Percentiles rank a stretch among this genome's conserved stretches.
phyloP scores from a whole-genome alignment of 2,888 invertebrate genomes.

The Cryptus viduatorius region DNA sequence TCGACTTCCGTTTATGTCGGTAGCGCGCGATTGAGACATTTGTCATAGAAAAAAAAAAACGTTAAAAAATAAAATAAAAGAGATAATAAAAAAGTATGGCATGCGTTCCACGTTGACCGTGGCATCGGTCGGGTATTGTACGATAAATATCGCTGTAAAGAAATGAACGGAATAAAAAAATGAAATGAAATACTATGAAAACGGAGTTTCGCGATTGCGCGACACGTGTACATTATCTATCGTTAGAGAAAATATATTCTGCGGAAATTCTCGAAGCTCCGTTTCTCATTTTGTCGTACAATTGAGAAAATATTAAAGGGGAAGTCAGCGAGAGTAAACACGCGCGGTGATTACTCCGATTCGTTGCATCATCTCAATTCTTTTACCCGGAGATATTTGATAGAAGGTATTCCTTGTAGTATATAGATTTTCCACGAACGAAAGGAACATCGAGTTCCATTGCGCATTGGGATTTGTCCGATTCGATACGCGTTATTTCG shows the following conservation, averaged over 20 bases:
- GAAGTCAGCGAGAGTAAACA: conserved; percentile 16
- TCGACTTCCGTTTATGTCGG: conserved; percentile 60
- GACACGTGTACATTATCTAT: conserved; percentile 50
- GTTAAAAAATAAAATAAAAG: conserved; percentile 34
- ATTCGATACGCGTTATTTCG: conserved; percentile 19
- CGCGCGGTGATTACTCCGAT: conserved; percentile 11
- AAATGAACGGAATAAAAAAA: neutral
- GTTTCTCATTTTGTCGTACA: conserved; percentile 28
- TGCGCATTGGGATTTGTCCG: conserved; percentile 16
- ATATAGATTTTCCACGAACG: conserved; percentile 37
- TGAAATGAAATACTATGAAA: conserved; percentile 15
- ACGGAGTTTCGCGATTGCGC: conserved; percentile 36
- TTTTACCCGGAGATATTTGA: conserved; percentile 22
- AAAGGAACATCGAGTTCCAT: conserved; percentile 7
- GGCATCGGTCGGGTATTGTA: conserved; percentile 55
- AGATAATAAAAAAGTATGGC: conserved; percentile 38
- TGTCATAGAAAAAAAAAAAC: conserved; percentile 9
- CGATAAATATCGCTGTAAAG: conserved; percentile 40
- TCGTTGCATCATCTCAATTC: conserved; percentile 35
- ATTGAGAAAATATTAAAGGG: neutral
- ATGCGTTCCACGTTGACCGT: conserved; percentile 64
- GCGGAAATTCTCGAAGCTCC: conserved; percentile 37
- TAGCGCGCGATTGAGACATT: conserved; percentile 30
- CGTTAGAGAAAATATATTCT: conserved; percentile 32
- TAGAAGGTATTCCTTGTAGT: conserved; percentile 24